Conservation (phyloP, 2,888 invertebrate genomes). For the Prosapia bicincta region DNA sequence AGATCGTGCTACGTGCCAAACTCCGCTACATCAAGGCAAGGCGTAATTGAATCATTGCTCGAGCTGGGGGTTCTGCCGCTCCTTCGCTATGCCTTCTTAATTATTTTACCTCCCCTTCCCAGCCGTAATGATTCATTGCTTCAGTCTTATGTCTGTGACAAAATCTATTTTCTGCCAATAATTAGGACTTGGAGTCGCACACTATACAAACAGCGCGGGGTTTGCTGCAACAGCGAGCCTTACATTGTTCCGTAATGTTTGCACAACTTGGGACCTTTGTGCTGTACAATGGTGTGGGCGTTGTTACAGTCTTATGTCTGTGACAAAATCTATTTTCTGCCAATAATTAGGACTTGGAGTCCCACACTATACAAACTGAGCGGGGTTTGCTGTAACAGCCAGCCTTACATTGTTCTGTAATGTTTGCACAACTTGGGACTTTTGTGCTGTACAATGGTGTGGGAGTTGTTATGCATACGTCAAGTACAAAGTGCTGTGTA, state of each 20-base stretch:
- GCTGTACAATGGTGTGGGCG: no score
- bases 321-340: neutral
- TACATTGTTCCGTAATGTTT: no score
- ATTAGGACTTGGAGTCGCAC: neutral
- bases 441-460: no score
- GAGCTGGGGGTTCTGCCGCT: neutral
- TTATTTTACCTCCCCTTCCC: neutral
- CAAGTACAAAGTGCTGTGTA: no score
- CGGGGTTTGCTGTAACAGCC: no score
- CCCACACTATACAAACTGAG: no score
- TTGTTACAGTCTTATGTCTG: neutral
- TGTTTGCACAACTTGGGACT: no score
- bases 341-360: neutral
- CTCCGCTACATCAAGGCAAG: neutral
- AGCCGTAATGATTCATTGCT: neutral
- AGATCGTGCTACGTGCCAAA: neutral
- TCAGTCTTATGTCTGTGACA: neutral
- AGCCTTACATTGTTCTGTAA: no score
- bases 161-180: slow-evolving; percentile 2
- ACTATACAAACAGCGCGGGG: no score
- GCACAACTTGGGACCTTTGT: no score
- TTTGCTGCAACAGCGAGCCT: no score
- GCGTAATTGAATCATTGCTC: slow-evolving; percentile 2
- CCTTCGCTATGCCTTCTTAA: neutral
- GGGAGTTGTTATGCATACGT: no score